phyloP scores from a whole-genome alignment of 1,140 invertebrate genomes.

The Caenorhabditis briggsae region DNA sequence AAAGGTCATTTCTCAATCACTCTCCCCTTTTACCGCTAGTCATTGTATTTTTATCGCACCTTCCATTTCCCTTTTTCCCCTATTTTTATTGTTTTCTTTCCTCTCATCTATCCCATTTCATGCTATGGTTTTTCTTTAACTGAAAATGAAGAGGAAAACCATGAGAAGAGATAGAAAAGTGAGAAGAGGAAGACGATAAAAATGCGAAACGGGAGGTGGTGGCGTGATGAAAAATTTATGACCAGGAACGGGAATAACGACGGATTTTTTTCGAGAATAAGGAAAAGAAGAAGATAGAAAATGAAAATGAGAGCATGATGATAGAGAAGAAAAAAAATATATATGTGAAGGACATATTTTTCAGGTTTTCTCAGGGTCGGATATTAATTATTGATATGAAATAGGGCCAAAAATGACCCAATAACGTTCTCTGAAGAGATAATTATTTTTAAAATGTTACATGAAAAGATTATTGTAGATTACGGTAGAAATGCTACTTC shows the following conservation, averaged over 20 bases:
- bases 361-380: too few relatives aligned
- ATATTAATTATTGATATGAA: too few relatives aligned
- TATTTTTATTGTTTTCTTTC: background rate
- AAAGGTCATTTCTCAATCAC: background rate
- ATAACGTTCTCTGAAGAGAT: too few relatives aligned
- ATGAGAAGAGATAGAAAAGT: background rate
- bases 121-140: background rate
- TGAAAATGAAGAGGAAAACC: constrained; percentile 28
- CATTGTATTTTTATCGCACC: constrained; percentile 15
- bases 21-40: background rate
- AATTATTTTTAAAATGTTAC: too few relatives aligned
- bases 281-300: background rate
- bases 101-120: background rate
- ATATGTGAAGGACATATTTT: too few relatives aligned
- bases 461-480: too few relatives aligned
- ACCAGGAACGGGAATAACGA: constrained; percentile 36
- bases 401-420: too few relatives aligned
- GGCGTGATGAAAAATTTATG: constrained; percentile 56
- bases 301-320: background rate
- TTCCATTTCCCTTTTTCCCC: background rate
- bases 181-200: constrained; percentile 17
- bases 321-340: background rate
- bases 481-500: too few relatives aligned
- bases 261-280: constrained; percentile 14
- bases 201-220: constrained; percentile 50